Percentiles rank a stretch among this genome's conserved stretches.
Evolutionary conservation across 2,797 vertebrate species (phyloP).

Genomic region (Lacerta bilineata): DNA sequence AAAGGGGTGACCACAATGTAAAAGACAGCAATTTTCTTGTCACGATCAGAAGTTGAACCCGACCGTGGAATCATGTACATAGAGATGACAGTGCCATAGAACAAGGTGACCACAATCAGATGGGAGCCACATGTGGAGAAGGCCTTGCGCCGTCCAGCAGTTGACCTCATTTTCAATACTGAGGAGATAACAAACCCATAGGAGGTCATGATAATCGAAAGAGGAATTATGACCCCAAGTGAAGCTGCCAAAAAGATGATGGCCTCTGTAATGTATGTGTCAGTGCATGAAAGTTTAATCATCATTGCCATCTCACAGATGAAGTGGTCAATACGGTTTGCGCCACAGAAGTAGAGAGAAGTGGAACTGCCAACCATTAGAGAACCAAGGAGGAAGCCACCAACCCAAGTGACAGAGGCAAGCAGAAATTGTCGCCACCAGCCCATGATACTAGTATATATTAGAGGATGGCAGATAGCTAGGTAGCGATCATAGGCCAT

Average conservation of each 20-base stretch:
- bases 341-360: constrained; percentile 20
- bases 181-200: background rate
- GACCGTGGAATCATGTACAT: background rate
- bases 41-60: background rate
- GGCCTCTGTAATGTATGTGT: constrained; percentile 44
- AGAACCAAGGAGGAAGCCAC: constrained; percentile 55
- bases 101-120: background rate
- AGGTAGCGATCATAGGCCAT: constrained; percentile 64
- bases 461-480: constrained; percentile 59
- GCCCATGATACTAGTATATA: constrained; percentile 59
- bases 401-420: constrained; percentile 63
- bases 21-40: background rate
- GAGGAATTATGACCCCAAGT: background rate
- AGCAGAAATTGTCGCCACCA: constrained; percentile 52
- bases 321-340: constrained; percentile 51
- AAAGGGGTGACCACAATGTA: background rate
- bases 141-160: background rate
- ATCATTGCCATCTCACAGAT: constrained; percentile 64
- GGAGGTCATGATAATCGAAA: background rate
- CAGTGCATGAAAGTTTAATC: constrained; percentile 59
- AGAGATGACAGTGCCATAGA: constrained; percentile 2
- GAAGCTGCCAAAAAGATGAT: background rate
- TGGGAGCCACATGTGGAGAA: background rate
- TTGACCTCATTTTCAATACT: background rate
- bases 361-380: background rate